Evolutionary conservation across 2,113 vertebrate genomes (phyloP), one percentile per base, ranked within the genome.

Genomic region (Crocuta crocuta): DNA sequence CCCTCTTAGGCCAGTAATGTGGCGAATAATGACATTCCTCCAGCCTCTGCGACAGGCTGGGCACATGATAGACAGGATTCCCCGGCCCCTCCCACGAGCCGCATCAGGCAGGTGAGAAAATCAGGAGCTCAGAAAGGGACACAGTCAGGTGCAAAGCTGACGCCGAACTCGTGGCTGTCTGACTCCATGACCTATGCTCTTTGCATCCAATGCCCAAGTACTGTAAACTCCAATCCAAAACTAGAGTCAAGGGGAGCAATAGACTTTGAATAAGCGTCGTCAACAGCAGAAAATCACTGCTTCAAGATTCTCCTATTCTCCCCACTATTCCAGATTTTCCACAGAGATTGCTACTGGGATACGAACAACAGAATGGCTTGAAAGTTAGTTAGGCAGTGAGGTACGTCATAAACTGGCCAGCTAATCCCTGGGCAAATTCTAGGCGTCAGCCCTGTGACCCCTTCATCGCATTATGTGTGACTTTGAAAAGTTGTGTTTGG

Each of bases 151-250:
- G 1, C 50, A n/a, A 63, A 48, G 11, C 39, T 23, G 0, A 76
- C 48, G 16, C 50, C 35, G 28, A 43, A n/a, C 21, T 17, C 15
- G 13, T 5, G 10, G 15, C 48, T 4, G 3, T n/a, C 39, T 17
- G 0, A 16, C 45, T 9, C 10, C n/a, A 8, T 28, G 10, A 1
- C 17, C 26, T 9, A 0, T 2, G 3, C 4, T 4, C 39, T 55
- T 73, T 15, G 17, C 39, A 4, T 24, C 33, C 33, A 31, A 66
- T 11, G 26, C 43, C 5, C 16, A 21, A 48, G 50, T 4, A 23
- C 63, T 35, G 9, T 23, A 0, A 55, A 35, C 10, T 16, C 28
- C 91, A 33, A 45, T 43, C 58, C 3, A 45, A 58, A 71, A 70
- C 10, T 11, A 55, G 53, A 92, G n/a, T 48, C 82, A 50, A 2